Conservation (phyloP, 1,140 invertebrate species). For the Heliconius himera region DNA sequence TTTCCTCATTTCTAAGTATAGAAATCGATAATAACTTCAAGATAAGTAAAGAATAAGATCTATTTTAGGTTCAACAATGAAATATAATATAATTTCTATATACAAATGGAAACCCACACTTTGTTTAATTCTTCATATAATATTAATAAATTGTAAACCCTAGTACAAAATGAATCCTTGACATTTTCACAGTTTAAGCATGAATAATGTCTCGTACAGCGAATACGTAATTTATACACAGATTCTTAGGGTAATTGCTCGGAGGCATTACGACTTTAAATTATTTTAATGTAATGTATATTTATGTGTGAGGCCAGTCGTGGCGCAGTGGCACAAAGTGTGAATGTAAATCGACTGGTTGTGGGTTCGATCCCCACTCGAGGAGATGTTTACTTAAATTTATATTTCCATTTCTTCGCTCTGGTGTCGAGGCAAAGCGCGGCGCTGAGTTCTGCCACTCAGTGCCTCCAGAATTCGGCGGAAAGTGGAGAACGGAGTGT, state of each 20-base stretch:
- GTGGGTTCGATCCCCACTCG: no score
- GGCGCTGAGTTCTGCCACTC: no score
- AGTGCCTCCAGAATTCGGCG: no score
- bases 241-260: not conserved
- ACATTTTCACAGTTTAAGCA: slow-evolving; percentile 9
- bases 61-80: not conserved
- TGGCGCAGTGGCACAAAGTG: no score
- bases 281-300: not conserved
- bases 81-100: not conserved
- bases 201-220: not conserved
- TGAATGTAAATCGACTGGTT: no score
- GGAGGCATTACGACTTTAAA: not conserved
- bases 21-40: not conserved
- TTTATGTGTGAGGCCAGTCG: no score
- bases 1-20: not conserved
- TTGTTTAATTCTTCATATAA: slow-evolving; percentile 3
- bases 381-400: no score
- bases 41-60: not conserved
- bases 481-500: no score
- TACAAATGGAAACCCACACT: not conserved
- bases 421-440: no score
- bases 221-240: slow-evolving; percentile 7
- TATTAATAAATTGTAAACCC: slow-evolving; percentile 2
- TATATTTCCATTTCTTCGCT: no score
- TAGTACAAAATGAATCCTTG: slow-evolving; percentile 2